phyloP scores from a whole-genome alignment of 2,888 invertebrate genomes.

The Oscheius sp. region DNA sequence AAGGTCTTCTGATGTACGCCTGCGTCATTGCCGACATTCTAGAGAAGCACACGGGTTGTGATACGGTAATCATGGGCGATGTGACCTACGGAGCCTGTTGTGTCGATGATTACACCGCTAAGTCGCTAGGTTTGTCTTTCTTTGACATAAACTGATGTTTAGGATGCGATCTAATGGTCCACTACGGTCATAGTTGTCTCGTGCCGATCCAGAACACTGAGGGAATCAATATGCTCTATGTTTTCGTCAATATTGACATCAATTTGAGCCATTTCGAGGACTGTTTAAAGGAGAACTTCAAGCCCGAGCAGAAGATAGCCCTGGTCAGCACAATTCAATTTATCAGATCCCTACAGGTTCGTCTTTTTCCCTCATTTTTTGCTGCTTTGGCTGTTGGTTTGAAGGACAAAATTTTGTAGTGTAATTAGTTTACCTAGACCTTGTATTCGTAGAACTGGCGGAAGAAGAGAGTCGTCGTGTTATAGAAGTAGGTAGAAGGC shows the following conservation, averaged over 20 bases:
- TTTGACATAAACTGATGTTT: not conserved
- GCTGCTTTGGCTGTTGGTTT: too few relatives aligned
- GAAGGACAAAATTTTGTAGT: too few relatives aligned
- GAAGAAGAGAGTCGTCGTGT: too few relatives aligned
- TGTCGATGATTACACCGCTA: conserved; percentile 94
- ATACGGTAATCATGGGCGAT: conserved; percentile 96
- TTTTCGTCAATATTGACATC: conserved; percentile 98
- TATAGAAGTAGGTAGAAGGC: too few relatives aligned
- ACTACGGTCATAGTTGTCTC: conserved; percentile 96
- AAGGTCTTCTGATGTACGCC: conserved; percentile 90
- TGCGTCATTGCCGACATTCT: conserved; percentile 93
- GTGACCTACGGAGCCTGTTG: conserved; percentile 99
- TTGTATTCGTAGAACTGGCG: too few relatives aligned
- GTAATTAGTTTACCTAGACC: too few relatives aligned
- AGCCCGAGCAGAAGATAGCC: conserved; percentile 77
- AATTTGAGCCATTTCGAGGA: conserved; percentile 92
- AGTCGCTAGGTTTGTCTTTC: conserved; percentile 79
- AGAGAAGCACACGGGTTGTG: conserved; percentile 78
- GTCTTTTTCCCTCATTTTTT: not conserved
- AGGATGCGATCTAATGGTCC: conserved; percentile 78
- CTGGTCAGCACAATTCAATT: conserved; percentile 98
- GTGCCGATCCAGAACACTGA: conserved; percentile 73
- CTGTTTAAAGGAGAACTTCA: conserved; percentile 76
- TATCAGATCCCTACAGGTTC: conserved; percentile 90
- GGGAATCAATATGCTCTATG: conserved; percentile 90